Evolutionary conservation across 1,140 invertebrate species (phyloP).

Genomic region (Rhysida immarginata): DNA sequence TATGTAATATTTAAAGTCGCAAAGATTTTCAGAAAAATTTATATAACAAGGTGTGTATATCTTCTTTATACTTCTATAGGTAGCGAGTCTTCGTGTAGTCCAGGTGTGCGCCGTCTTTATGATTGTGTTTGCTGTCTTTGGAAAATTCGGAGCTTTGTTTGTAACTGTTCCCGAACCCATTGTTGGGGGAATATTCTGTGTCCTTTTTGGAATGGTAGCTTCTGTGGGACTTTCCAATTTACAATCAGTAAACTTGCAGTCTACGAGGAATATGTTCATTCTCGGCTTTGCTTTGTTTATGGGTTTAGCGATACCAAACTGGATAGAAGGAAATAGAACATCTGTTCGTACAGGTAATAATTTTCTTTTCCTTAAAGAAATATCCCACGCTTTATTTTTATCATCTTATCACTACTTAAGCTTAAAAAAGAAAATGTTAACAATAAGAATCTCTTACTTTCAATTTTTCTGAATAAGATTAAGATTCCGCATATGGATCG

Average conservation of each 20-base stretch:
- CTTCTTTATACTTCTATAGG: constrained; percentile 33
- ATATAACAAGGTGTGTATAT: neutral
- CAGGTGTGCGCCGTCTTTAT: constrained; percentile 38
- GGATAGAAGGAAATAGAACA: constrained; percentile 19
- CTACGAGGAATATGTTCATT: constrained; percentile 29
- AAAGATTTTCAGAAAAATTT: too few relatives aligned
- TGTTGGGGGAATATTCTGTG: constrained; percentile 58
- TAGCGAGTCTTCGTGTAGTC: constrained; percentile 70
- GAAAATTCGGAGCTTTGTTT: constrained; percentile 25
- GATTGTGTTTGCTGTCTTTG: constrained; percentile 23
- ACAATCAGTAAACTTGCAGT: constrained; percentile 28
- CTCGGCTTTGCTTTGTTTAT: constrained; percentile 28
- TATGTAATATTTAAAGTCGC: too few relatives aligned
- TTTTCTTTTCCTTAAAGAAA: neutral
- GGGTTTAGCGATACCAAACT: constrained; percentile 29
- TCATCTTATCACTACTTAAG: too few relatives aligned
- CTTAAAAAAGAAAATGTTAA: neutral
- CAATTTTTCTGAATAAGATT: too few relatives aligned
- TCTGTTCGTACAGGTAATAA: constrained; percentile 24
- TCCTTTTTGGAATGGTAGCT: constrained; percentile 74
- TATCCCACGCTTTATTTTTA: too few relatives aligned
- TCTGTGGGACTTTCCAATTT: constrained; percentile 46
- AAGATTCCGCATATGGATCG: too few relatives aligned
- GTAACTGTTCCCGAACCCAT: constrained; percentile 31
- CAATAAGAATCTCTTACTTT: neutral